Conservation (phyloP, 2,888 invertebrate species). For the Erpobdella octoculata region DNA sequence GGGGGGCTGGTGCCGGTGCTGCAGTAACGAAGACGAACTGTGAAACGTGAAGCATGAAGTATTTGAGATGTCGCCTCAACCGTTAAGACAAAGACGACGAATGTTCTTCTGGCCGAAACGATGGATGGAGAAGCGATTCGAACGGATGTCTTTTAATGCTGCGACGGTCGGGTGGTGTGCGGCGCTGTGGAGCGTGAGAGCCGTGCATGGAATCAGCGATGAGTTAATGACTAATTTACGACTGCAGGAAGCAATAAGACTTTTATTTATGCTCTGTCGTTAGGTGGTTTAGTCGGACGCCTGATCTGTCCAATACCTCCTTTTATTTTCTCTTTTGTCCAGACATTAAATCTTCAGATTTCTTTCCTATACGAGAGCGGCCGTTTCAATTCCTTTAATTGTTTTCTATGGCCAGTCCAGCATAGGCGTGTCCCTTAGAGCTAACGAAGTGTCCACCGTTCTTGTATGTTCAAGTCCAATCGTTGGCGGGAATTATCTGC, state of each 20-base stretch:
- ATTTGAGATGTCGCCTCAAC: no score
- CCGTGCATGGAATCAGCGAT: conserved; percentile 3
- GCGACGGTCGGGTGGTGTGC: neutral
- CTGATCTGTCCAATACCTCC: conserved; percentile 6
- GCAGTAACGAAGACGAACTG: no score
- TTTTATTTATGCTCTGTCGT: conserved; percentile 10
- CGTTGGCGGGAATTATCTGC: no score
- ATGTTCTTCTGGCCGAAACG: no score
- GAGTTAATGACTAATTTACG: conserved; percentile 13
- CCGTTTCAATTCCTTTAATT: neutral
- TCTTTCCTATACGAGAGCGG: neutral
- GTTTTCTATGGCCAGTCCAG: neutral
- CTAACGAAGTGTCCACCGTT: no score
- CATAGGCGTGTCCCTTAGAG: no score
- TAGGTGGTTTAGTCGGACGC: conserved; percentile 3
- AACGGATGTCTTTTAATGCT: conserved; percentile 8
- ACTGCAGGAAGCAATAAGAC: conserved; percentile 10
- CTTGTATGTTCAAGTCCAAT: no score
- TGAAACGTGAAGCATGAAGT: no score
- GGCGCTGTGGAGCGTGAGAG: conserved; percentile 2
- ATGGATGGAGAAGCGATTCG: conserved; percentile 1
- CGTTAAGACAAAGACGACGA: no score
- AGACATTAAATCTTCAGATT: neutral
- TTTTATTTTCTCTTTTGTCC: conserved; percentile 5
- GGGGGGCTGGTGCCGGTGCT: no score